phyloP scores from a whole-genome alignment of 2,113 vertebrate genomes.

The Struthidea cinerea region DNA sequence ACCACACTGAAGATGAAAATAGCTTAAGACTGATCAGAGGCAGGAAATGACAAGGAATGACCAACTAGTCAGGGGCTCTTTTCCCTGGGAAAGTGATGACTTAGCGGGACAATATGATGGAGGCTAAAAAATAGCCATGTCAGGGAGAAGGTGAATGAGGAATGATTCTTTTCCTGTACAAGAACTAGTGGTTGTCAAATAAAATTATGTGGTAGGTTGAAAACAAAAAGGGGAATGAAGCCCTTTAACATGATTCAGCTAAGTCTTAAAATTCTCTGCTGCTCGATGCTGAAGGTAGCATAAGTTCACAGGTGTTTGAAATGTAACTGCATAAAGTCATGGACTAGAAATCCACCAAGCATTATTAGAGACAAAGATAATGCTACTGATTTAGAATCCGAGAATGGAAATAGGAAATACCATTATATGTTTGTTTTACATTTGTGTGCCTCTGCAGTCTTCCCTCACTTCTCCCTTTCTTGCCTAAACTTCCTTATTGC shows the following conservation, averaged over 20 bases:
- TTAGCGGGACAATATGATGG: neutral
- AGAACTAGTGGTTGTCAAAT: neutral
- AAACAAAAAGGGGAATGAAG: neutral
- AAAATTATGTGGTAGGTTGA: neutral
- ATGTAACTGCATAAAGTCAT: neutral
- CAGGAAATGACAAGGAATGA: neutral
- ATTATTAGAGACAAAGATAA: neutral
- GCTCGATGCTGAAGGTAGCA: neutral
- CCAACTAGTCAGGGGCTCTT: neutral
- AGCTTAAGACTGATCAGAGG: neutral
- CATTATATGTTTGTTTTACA: neutral
- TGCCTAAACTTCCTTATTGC: neutral
- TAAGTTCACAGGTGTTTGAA: neutral
- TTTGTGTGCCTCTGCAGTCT: neutral
- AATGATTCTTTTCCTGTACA: neutral
- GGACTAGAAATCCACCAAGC: neutral
- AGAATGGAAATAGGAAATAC: neutral
- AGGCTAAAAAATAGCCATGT: neutral
- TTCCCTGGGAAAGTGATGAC: neutral
- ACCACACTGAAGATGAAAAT: neutral
- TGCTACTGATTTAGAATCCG: neutral
- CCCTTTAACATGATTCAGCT: neutral
- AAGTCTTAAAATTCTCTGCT: neutral
- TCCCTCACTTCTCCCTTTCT: neutral
- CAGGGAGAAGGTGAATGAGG: neutral